These are phyloP conservation scores for Bufo bufo DNA, from an alignment of 2,113 vertebrate genomes.

Conservation along the genomic window DNA sequence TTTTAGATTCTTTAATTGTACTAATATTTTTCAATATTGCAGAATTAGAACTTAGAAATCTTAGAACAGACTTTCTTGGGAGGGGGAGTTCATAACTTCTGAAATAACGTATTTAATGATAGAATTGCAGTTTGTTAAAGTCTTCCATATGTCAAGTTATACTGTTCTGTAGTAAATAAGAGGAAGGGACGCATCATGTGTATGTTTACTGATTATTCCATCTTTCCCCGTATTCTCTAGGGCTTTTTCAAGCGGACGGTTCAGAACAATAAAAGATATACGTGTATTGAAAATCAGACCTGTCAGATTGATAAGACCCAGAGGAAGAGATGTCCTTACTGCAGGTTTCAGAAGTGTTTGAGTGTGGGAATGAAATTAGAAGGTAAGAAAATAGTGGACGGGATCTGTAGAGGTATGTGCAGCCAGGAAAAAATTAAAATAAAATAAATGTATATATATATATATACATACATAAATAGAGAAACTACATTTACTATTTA, in stretches of 20 bases:
- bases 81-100: not conserved
- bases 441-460: not conserved
- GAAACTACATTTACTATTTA: too few relatives aligned
- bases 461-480: not conserved
- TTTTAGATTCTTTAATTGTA: too few relatives aligned
- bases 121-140: not conserved
- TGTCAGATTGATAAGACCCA: conserved; percentile 99
- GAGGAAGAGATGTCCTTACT: conserved; percentile 97
- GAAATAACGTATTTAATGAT: not conserved
- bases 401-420: not conserved
- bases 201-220: not conserved
- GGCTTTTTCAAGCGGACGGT: conserved; percentile 99
- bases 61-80: too few relatives aligned
- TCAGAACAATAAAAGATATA: conserved; percentile 99
- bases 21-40: too few relatives aligned
- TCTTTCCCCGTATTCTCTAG: conserved; percentile 68
- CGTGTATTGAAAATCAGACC: conserved; percentile 99
- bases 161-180: not conserved
- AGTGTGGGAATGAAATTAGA: conserved; percentile 98
- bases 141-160: not conserved
- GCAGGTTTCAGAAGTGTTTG: conserved; percentile 98
- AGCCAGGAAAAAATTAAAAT: not conserved
- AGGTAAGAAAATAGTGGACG: conserved; percentile 78
- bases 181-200: not conserved
- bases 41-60: too few relatives aligned